Base-by-base conservation (phyloP, 2,797 vertebrate species). In the Gila robusta region DNA sequence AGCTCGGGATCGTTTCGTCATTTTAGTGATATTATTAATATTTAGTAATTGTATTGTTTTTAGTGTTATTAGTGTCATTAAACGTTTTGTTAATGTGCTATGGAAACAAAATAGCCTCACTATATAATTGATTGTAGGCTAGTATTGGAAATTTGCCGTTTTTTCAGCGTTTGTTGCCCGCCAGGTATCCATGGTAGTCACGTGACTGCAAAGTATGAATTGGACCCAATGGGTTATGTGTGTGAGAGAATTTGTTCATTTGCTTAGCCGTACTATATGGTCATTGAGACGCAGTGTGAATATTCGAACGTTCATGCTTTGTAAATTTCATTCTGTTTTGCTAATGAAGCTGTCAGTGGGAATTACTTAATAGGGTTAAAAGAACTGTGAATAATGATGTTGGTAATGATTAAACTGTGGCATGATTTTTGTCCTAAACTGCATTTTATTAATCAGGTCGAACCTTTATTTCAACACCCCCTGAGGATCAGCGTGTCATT, bases 401-500 rank as follows among this genome's bases (percentile, higher is more conserved):
- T 82, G 79, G 52, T 82, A 9, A 41, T 82, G 85, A 77, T 87
- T 82, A 70, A 67, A 69, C 72, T 82, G 64, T 19, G 26, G 32
- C 28, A 32, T 47, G 80, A 82, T 56, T 81, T 49, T 56, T 83
- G 81, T 77, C 66, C 67, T 83, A 79, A 77, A 70, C 80, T 71
- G 26, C 49, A 26, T 67, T 86, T 73, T 74, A 73, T 80, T 80
- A 69, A 83, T 78, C 86, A 99, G 98, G 96, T 89, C 96, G 96
- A 7, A 98, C 98, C 0, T 91, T 91, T 88, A 97, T 99, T 79
- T 93, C 97, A 17, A 91, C 90, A 49, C 94, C 96, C 85, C 98
- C 98, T 0, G 93, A 97, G 81, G 96, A 98, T 89, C 95, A 92
- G 82, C 96, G 96, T 1, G 98, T 98, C 85, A 98, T 98, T 91